phyloP scores from a whole-genome alignment of 2,888 invertebrate species.

The Mycogona germanica region DNA sequence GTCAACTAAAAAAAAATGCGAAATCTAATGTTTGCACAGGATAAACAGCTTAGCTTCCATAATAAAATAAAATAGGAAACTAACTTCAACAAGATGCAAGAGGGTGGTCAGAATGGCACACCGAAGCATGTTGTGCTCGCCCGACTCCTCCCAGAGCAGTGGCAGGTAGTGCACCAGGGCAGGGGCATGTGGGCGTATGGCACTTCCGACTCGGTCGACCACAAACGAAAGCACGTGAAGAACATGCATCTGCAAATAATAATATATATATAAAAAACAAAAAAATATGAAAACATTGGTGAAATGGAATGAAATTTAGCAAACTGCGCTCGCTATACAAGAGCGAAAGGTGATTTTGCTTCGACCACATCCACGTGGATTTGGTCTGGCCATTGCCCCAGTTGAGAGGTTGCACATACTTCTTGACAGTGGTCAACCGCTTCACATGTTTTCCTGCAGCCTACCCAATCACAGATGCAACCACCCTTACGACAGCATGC shows the following conservation, averaged over 20 bases:
- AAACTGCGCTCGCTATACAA: not conserved
- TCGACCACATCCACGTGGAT: not conserved
- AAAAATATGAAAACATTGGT: no score
- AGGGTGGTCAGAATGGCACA: slow-evolving; percentile 81
- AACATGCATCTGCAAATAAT: slow-evolving; percentile 60
- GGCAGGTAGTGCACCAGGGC: slow-evolving; percentile 72
- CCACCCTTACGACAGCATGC: no score
- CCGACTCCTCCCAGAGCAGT: slow-evolving; percentile 74
- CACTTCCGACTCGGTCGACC: slow-evolving; percentile 69
- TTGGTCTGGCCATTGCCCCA: no score
- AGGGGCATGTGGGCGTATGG: slow-evolving; percentile 52
- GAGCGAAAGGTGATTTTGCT: not conserved
- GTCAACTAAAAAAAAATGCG: not conserved
- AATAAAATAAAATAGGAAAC: slow-evolving; percentile 21
- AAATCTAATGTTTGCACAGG: not conserved
- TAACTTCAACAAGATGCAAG: slow-evolving; percentile 66
- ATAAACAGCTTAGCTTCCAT: slow-evolving; percentile 29
- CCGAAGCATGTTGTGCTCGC: slow-evolving; percentile 74
- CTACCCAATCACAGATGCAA: no score
- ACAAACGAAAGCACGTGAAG: slow-evolving; percentile 79
- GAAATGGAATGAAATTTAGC: not conserved
- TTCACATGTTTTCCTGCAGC: no score
- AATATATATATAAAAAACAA: not conserved
- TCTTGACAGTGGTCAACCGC: no score
- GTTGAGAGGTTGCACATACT: no score